Evolutionary conservation across 2,113 vertebrate species (phyloP).

Genomic region (Hylia prasina): DNA sequence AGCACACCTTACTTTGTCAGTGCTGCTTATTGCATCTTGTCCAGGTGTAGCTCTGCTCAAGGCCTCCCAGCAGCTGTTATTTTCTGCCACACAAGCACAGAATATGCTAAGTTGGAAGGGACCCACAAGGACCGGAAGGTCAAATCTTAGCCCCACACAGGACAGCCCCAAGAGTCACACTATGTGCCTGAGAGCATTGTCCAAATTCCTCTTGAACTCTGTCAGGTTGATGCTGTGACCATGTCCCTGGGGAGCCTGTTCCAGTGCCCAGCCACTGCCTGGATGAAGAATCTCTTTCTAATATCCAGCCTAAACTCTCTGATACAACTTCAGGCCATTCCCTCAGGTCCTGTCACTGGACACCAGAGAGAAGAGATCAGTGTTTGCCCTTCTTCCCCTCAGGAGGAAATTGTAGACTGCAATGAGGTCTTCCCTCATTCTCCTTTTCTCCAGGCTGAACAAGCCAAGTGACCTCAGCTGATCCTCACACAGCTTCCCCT

Average conservation of each 20-base stretch:
- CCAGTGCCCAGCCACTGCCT: fast-evolving
- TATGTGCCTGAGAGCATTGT: background rate
- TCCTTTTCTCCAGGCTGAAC: background rate
- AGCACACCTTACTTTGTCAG: background rate
- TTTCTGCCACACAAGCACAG: background rate
- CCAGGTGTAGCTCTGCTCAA: background rate
- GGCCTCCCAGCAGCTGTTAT: background rate
- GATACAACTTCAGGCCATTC: background rate
- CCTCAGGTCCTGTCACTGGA: fast-evolving
- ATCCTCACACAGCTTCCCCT: background rate
- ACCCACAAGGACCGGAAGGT: background rate
- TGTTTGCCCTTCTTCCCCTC: background rate
- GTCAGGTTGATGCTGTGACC: background rate
- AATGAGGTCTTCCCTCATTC: fast-evolving
- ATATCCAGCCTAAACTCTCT: background rate
- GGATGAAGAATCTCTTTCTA: background rate
- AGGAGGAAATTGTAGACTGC: background rate
- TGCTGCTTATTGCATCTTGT: background rate
- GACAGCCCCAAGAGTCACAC: background rate
- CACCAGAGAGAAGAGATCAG: background rate
- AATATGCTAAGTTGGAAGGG: background rate
- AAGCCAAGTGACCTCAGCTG: background rate
- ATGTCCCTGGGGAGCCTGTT: background rate
- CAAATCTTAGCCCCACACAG: background rate
- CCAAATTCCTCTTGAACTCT: background rate